These are phyloP conservation scores for Drosophila teissieri DNA, from an alignment of 1,140 invertebrate genomes.

Conservation along the genomic window DNA sequence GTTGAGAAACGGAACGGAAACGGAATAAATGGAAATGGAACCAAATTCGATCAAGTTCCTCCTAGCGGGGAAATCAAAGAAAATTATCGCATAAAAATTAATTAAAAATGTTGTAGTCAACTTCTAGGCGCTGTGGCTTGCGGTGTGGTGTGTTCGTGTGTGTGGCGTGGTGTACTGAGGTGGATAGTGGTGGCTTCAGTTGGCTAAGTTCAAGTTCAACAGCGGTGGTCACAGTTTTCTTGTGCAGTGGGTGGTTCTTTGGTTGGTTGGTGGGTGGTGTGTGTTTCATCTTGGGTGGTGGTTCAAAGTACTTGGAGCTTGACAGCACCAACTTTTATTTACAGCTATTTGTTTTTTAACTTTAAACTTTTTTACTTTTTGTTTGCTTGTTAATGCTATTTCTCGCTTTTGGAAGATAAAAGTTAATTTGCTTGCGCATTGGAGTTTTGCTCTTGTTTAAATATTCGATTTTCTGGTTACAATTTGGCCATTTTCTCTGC, in stretches of 20 bases:
- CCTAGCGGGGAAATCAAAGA: slow-evolving; percentile 16
- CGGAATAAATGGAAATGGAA: slow-evolving; percentile 20
- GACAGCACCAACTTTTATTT: slow-evolving; percentile 41
- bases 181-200: slow-evolving; percentile 42
- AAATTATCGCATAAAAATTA: slow-evolving; percentile 31
- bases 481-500: slow-evolving; percentile 14
- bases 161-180: slow-evolving; percentile 13
- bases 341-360: slow-evolving; percentile 29
- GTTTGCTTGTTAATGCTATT: slow-evolving; percentile 21
- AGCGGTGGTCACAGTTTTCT: slow-evolving; percentile 75
- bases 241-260: slow-evolving; percentile 59
- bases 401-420: slow-evolving; percentile 31
- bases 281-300: slow-evolving; percentile 38
- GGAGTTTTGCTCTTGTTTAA: slow-evolving; percentile 34
- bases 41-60: slow-evolving; percentile 23
- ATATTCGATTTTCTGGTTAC: slow-evolving; percentile 28
- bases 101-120: slow-evolving; percentile 34
- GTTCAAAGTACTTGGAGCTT: slow-evolving; percentile 29
- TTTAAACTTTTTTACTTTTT: slow-evolving; percentile 12
- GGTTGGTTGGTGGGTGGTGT: slow-evolving; percentile 36
- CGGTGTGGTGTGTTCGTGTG: slow-evolving; percentile 13
- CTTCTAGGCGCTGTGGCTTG: slow-evolving; percentile 40
- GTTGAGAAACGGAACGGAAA: slow-evolving; percentile 18
- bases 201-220: slow-evolving; percentile 53
- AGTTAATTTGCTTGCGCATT: slow-evolving; percentile 32